Evolutionary conservation across 2,113 vertebrate genomes (phyloP).

Genomic region (Ageneiosus marmoratus): DNA sequence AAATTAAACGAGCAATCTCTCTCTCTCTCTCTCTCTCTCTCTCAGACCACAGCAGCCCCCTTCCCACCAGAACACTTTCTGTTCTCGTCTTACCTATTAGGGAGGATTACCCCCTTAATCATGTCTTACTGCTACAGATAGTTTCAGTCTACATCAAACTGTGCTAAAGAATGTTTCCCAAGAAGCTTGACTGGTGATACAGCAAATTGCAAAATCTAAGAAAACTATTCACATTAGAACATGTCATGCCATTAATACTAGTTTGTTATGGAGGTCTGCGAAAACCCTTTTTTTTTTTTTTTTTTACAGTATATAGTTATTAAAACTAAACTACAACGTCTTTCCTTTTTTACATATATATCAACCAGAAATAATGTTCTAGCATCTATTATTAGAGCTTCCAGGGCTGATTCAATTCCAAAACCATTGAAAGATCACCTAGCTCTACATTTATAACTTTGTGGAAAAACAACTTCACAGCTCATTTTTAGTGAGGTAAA

Average conservation of each 20-base stretch:
- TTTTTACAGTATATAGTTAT: not conserved
- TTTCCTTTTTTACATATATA: not conserved
- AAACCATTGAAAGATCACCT: not conserved
- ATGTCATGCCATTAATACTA: not conserved
- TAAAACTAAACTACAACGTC: not conserved
- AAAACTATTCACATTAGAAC: not conserved
- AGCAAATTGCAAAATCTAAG: not conserved
- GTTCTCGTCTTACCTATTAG: conserved; percentile 40
- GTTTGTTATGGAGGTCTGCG: not conserved
- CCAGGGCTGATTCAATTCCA: not conserved
- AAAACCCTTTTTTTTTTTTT: not conserved
- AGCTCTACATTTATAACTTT: not conserved
- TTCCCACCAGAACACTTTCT: conserved; percentile 21
- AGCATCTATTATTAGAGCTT: not conserved
- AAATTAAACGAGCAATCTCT: conserved; percentile 66
- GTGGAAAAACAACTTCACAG: not conserved
- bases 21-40: conserved; percentile 58
- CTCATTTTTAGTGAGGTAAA: not conserved
- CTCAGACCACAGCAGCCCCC: conserved; percentile 19
- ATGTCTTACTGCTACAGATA: conserved; percentile 21
- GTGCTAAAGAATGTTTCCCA: not conserved
- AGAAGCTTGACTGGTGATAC: conserved; percentile 1
- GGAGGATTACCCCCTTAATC: conserved; percentile 33
- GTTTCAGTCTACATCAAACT: conserved; percentile 11
- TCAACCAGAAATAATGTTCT: not conserved